Evolutionary conservation across 2,113 vertebrate species (phyloP).

Genomic region (Rhegmatorhina hoffmannsi): DNA sequence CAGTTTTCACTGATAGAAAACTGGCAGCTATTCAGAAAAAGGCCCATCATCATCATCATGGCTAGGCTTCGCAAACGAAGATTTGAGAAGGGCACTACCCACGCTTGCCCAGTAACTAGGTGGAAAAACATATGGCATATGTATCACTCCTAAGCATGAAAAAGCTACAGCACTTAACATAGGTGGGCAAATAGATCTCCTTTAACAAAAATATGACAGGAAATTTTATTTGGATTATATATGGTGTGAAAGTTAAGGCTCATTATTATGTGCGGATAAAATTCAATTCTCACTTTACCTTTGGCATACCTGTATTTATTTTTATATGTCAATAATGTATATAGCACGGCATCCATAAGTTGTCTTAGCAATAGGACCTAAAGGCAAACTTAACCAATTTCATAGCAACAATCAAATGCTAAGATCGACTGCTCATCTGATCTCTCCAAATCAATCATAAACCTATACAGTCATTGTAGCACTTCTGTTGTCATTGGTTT

Average conservation of each 20-base stretch:
- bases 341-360: not conserved
- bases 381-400: not conserved
- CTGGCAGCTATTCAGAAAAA: not conserved
- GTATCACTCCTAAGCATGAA: not conserved
- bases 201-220: not conserved
- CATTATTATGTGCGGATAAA: not conserved
- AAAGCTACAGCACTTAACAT: not conserved
- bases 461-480: accelerated
- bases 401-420: not conserved
- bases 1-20: not conserved
- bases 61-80: no score
- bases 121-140: not conserved
- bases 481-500: not conserved
- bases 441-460: not conserved
- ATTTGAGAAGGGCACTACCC: no score
- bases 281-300: not conserved
- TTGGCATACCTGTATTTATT: not conserved
- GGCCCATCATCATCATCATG: no score
- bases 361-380: not conserved
- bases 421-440: not conserved
- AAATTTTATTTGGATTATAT: not conserved
- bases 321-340: not conserved
- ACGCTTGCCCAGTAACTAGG: not conserved
- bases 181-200: not conserved
- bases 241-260: not conserved